A percentile compares a stretch with the other conserved stretches of the same genome.
These are phyloP conservation scores for Herpetotheres cachinnans DNA, from an alignment of 2,113 vertebrate species.

Conservation along the genomic window DNA sequence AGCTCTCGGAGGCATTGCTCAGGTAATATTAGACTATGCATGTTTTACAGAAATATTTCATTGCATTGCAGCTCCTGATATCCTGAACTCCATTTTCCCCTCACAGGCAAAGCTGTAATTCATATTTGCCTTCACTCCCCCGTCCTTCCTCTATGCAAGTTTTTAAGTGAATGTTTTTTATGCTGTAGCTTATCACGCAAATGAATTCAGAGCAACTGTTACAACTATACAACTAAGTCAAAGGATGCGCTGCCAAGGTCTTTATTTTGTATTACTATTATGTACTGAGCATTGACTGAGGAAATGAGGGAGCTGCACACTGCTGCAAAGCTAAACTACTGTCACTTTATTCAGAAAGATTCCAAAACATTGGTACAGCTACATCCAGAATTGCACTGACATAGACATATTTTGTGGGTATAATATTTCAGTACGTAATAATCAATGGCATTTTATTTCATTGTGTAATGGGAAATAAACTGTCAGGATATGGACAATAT, in stretches of 20 bases:
- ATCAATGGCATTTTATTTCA: neutral
- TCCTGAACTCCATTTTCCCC: neutral
- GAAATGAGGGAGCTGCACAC: neutral
- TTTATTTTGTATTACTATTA: slow-evolving; percentile 23
- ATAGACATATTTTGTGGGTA: neutral
- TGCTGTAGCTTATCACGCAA: slow-evolving; percentile 40
- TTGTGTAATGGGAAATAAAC: neutral
- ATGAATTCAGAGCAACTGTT: slow-evolving; percentile 64
- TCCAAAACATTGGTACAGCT: neutral
- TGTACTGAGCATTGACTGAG: neutral
- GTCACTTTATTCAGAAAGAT: neutral
- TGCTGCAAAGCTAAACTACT: neutral
- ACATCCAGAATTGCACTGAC: neutral
- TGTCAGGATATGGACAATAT: neutral
- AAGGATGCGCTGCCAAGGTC: slow-evolving; percentile 44
- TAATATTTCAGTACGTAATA: neutral
- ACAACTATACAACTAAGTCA: slow-evolving; percentile 45
- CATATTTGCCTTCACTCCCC: neutral
- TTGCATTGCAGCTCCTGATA: neutral
- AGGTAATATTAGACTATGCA: neutral
- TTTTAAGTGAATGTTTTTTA: slow-evolving; percentile 20
- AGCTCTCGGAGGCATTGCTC: neutral
- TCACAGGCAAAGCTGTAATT: neutral
- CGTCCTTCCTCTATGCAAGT: neutral
- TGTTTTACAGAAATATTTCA: neutral